Conservation (phyloP, 2,888 invertebrate genomes). For the Quadriops clusia region DNA sequence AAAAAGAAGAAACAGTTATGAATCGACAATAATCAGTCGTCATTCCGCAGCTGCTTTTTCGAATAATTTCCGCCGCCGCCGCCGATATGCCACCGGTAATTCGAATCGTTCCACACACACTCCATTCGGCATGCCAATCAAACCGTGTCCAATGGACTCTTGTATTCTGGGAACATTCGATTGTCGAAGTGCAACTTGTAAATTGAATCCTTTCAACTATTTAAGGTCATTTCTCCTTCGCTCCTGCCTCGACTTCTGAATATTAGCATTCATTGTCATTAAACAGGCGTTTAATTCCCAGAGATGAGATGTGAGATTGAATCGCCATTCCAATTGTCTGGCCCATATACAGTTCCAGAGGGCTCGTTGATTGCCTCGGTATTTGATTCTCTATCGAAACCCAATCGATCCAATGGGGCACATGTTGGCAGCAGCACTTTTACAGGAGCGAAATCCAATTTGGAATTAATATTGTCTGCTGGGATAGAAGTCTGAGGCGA, state of each 20-base stretch:
- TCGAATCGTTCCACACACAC: constrained; percentile 18
- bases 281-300: constrained; percentile 18
- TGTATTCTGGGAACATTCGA: constrained; percentile 24
- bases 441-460: too few species aligned
- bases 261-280: constrained; percentile 15
- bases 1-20: constrained; percentile 6
- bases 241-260: constrained; percentile 16
- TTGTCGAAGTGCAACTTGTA: constrained; percentile 23
- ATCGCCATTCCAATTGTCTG: too few species aligned
- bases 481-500: too few species aligned
- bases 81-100: constrained; percentile 17
- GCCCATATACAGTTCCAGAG: too few species aligned
- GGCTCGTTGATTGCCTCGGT: too few species aligned
- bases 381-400: too few species aligned
- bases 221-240: constrained; percentile 17
- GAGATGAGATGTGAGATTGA: too few species aligned
- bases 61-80: constrained; percentile 17
- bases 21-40: constrained; percentile 9
- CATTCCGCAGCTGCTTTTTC: constrained; percentile 13
- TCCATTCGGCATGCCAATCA: constrained; percentile 20
- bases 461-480: too few species aligned
- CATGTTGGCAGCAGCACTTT: too few species aligned
- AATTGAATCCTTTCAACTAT: constrained; percentile 26
- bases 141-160: constrained; percentile 14
- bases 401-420: too few species aligned